Base-by-base conservation (phyloP, 35 echinoderm and acorn worm genomes). In the Apostichopus parvimensis region DNA sequence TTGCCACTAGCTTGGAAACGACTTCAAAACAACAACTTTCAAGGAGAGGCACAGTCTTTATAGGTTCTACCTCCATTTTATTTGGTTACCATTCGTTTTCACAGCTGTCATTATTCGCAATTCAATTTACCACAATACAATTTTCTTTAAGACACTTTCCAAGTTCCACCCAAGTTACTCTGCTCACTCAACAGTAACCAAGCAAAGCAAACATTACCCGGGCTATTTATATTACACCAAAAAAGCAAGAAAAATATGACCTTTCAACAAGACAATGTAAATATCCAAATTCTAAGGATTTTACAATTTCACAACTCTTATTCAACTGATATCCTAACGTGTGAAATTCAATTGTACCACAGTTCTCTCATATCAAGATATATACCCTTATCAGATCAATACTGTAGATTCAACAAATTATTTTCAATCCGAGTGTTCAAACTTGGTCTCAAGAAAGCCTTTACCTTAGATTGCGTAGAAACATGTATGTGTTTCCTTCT, bases 91-190 rank as follows among this genome's bases (percentile, higher is more conserved):
- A 83, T 57, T 83, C 53, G 21, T 55, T 56, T 83, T 83, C 80
- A 83, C 80, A 83, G 80, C 80, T 83, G 80, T 83, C 80, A 83
- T 83, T 83, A 83, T 83, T 83, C 80, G 55, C 80, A 56, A 56
- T 83, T 83, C 28, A 8, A 83, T 6, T 83, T 54, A 7, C 15
- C 15, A 75, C 71, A 75, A 83, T 83, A 53, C 53, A 20, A 83
- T 10, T 28, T 83, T 45, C 80, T 83, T 83, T 55, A 83, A 83
- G 80, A 83, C 52, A 83, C 54, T 83, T 83, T 83, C 56, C 53
- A 83, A 83, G 80, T 83, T 57, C 80, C 80, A 83, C 80, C 80
- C 80, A 20, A 14, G 52, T 55, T 15, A 18, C 15, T 83, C 53
- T 83, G 80, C 17, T 83, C 80, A 83, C 80, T 83, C 52, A 83